Evolutionary conservation across 2,797 vertebrate species (phyloP), one percentile per base, ranked within the genome.

Genomic region (Enteromius thamalakanensis): DNA sequence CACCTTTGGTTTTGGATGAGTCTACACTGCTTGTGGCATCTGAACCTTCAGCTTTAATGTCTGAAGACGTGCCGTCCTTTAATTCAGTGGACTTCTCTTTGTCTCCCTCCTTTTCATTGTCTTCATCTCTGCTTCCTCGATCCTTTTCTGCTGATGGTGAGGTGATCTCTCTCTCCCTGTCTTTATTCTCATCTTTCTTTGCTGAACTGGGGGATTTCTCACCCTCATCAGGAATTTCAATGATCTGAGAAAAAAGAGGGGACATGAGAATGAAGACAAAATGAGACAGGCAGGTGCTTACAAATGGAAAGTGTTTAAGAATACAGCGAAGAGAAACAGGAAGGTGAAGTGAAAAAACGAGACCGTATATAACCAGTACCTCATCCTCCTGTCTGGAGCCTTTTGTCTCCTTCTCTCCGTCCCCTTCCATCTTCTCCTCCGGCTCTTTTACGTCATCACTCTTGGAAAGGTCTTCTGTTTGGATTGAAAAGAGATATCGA

Each of bases 191-290:
- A 3, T 76, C 80, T 45, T 78, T 85, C 80, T 89, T 86, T 51
- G 87, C 79, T 6, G 79, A 64, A 47, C 34, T 60, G 0, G 93
- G 90, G 7, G 92, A 91, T 85, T 93, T 95, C 79, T 95, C 94
- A 23, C 89, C 88, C 79, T 96, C 94, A 60, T 96, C 95, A 62
- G 94, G 94, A 90, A 96, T 95, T 90, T 96, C 95, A 83, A 96
- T 95, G 65, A 95, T 91, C 95, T 95, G 80, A 49, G 14, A 58
- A 26, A 9, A 34, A 11, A 34, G 0, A 5, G 9, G 0, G 62
- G 84, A 82, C 1, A 45, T 65, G 42, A 37, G 76, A 72, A 83
- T 58, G 37, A 70, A 40, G 60, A 53, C 26, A 60, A 67, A 74
- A 34, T 23, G 23, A 37, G 29, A 26, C 29, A 55, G 47, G 4